Percentiles rank a stretch among this genome's conserved stretches.
These are phyloP conservation scores for Sepiola atlantica DNA, from an alignment of 2,888 invertebrate species.

Conservation along the genomic window DNA sequence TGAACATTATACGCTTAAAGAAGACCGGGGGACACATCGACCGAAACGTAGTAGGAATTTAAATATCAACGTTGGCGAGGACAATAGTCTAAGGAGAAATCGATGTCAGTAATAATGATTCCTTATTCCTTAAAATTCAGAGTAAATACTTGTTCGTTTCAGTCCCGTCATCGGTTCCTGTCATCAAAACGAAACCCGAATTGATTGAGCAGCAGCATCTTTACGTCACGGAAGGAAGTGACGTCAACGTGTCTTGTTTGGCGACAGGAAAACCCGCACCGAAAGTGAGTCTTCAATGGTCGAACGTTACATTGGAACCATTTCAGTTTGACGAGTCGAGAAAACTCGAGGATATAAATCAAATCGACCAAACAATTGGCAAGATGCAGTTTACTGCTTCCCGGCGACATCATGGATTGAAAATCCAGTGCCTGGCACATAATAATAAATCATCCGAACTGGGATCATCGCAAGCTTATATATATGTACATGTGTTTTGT, in stretches of 20 bases:
- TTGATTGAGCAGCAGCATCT: neutral
- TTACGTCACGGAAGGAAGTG: neutral
- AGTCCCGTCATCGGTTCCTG: neutral
- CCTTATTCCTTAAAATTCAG: no score
- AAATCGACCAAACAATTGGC: neutral
- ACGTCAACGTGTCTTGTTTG: neutral
- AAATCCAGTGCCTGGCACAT: neutral
- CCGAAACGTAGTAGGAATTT: no score
- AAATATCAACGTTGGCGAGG: no score
- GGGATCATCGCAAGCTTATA: neutral
- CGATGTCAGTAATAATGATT: no score
- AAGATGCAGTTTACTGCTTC: neutral
- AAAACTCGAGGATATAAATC: neutral
- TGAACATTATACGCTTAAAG: no score
- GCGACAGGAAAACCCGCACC: neutral
- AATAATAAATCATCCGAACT: neutral
- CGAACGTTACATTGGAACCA: neutral
- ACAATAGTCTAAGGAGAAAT: no score
- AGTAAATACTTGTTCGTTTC: no score
- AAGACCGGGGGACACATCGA: no score
- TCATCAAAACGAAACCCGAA: neutral
- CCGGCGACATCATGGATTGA: neutral
- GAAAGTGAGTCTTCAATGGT: neutral
- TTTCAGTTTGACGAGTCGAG: neutral
- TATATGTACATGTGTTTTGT: neutral